Evolutionary conservation across 2,113 vertebrate genomes (phyloP).

Genomic region (Addax nasomaculatus): DNA sequence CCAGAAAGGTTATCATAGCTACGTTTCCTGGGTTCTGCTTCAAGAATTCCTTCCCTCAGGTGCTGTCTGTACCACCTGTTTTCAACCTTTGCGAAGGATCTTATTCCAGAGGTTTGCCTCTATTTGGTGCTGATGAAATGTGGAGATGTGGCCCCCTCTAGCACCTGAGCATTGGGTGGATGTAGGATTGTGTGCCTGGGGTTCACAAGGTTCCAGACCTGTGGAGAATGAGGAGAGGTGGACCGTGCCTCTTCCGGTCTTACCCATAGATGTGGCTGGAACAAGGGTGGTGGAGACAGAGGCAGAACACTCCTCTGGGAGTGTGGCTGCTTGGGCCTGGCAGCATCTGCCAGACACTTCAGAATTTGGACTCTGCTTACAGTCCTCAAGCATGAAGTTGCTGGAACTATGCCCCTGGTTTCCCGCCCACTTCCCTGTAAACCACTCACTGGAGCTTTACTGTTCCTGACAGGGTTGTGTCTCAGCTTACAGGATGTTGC

Average conservation of each 20-base stretch:
- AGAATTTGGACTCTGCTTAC: background rate
- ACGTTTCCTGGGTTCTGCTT: background rate
- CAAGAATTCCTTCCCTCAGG: background rate
- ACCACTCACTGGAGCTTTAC: accelerated
- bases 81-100: background rate
- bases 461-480: background rate
- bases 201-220: background rate
- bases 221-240: accelerated
- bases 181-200: too few species aligned
- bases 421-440: background rate
- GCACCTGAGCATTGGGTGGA: background rate
- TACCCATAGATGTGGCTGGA: too few species aligned
- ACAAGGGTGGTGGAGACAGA: background rate
- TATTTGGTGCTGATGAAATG: accelerated
- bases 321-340: accelerated
- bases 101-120: background rate
- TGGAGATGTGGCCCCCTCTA: too few species aligned
- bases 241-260: accelerated
- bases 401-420: background rate
- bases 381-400: too few species aligned
- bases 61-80: background rate
- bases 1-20: background rate
- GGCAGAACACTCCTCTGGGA: background rate
- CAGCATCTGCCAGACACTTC: background rate
- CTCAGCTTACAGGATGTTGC: too few species aligned